These are phyloP conservation scores for Oncopeltus fasciatus DNA, from an alignment of 1,140 invertebrate genomes.

Conservation along the genomic window DNA sequence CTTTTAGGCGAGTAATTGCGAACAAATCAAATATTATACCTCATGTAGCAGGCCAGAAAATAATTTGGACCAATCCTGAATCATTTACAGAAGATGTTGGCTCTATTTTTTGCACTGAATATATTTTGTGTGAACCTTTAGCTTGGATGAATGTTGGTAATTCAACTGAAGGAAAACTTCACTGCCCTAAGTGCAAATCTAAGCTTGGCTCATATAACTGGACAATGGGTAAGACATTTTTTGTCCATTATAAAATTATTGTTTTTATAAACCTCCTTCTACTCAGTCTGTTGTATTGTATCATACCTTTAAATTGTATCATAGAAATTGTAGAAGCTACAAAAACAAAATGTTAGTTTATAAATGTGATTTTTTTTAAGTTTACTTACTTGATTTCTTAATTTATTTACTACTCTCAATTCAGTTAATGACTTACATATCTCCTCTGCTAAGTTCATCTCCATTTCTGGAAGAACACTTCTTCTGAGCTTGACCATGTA, in stretches of 20 bases:
- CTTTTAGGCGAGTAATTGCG: conserved; percentile 50
- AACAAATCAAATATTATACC: conserved; percentile 59
- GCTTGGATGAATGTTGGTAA: conserved; percentile 65
- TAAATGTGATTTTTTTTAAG: too few species aligned
- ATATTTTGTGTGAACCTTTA: conserved; percentile 66
- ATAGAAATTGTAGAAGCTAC: too few species aligned
- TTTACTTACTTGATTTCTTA: too few species aligned
- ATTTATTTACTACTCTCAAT: too few species aligned
- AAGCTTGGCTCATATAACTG: conserved; percentile 74
- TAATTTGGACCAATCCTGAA: conserved; percentile 32
- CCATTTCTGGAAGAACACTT: too few species aligned
- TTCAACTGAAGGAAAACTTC: conserved; percentile 57
- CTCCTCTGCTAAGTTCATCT: too few species aligned
- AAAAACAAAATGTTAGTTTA: too few species aligned
- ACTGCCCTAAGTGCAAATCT: conserved; percentile 64
- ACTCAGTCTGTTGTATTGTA: too few species aligned
- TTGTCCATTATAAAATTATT: conserved; percentile 15
- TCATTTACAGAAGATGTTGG: conserved; percentile 16
- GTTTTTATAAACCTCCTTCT: too few species aligned
- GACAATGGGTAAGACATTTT: conserved; percentile 46
- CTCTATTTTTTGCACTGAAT: conserved; percentile 41
- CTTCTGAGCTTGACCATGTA: too few species aligned
- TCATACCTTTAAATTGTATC: too few species aligned
- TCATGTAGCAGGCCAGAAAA: conserved; percentile 41
- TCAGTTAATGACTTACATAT: too few species aligned